Conservation (phyloP, 2,113 vertebrate genomes). For the Eira barbara region DNA sequence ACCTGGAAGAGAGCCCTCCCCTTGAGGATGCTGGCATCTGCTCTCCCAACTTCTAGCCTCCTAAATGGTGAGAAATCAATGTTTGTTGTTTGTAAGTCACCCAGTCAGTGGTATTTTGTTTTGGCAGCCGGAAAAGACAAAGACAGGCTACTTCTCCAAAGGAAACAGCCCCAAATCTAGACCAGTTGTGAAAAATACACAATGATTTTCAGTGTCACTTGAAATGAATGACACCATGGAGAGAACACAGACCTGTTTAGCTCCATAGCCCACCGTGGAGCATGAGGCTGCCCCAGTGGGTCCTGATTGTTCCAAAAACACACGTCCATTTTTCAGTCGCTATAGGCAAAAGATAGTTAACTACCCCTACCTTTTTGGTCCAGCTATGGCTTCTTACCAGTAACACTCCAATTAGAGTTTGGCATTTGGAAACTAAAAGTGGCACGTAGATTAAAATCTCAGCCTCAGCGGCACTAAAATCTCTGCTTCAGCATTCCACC, state of each 20-base stretch:
- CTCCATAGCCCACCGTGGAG: not conserved
- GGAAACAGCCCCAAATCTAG: not conserved
- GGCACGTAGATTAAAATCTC: not conserved
- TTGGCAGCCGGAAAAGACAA: not conserved
- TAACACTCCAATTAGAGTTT: not conserved
- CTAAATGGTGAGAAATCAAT: not conserved
- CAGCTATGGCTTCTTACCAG: not conserved
- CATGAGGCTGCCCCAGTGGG: not conserved
- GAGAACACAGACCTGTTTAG: not conserved
- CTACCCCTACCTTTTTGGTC: not conserved
- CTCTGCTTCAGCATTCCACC: not conserved
- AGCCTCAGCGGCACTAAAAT: not conserved
- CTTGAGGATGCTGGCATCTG: not conserved
- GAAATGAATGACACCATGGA: not conserved
- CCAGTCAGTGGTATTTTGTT: not conserved
- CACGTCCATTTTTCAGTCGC: not conserved
- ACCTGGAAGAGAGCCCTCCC: not conserved
- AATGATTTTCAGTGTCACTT: not conserved
- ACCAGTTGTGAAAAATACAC: not conserved
- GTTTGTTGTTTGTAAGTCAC: not conserved
- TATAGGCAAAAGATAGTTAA: not conserved
- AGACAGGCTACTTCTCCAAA: not conserved
- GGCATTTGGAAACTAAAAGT: constrained; percentile 28
- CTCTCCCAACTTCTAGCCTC: not conserved
- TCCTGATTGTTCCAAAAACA: not conserved